Conservation (phyloP, 2,113 vertebrate species). For the Lophura nycthemera region DNA sequence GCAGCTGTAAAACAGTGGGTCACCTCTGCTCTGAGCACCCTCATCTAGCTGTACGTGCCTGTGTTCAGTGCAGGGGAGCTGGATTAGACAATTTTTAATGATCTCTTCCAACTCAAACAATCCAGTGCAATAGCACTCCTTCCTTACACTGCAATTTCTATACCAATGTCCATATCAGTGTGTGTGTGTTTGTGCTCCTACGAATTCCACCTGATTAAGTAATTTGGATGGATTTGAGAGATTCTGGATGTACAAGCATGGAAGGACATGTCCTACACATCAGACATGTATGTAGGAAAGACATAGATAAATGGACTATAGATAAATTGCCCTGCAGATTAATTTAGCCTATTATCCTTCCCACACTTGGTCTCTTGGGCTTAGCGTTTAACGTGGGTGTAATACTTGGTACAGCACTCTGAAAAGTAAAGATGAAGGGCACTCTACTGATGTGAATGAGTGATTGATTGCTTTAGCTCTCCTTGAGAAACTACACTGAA, state of each 20-base stretch:
- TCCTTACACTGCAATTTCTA: not conserved
- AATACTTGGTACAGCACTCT: not conserved
- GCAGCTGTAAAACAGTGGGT: too few relatives aligned
- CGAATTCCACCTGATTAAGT: too few relatives aligned
- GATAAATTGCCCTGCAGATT: not conserved
- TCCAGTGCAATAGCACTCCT: not conserved
- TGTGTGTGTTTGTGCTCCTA: not conserved
- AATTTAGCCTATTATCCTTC: not conserved
- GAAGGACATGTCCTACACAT: not conserved
- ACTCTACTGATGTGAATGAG: constrained; percentile 23
- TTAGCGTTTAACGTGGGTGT: constrained; percentile 11
- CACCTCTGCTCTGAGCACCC: too few relatives aligned
- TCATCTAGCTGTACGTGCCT: too few relatives aligned
- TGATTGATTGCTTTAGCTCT: constrained; percentile 25
- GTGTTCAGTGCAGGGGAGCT: too few relatives aligned
- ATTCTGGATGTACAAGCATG: accelerated
- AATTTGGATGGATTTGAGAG: not conserved
- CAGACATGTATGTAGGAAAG: not conserved
- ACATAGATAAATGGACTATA: not conserved
- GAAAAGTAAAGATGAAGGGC: constrained; percentile 36
- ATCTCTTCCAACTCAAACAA: too few relatives aligned
- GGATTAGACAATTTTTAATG: too few relatives aligned
- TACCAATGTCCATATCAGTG: not conserved
- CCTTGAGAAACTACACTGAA: not conserved
- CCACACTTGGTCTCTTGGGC: not conserved